Evolutionary conservation across 2,113 vertebrate species (phyloP), one percentile per base, ranked within the genome.

Genomic region (Mesoclemmys tuberculata): DNA sequence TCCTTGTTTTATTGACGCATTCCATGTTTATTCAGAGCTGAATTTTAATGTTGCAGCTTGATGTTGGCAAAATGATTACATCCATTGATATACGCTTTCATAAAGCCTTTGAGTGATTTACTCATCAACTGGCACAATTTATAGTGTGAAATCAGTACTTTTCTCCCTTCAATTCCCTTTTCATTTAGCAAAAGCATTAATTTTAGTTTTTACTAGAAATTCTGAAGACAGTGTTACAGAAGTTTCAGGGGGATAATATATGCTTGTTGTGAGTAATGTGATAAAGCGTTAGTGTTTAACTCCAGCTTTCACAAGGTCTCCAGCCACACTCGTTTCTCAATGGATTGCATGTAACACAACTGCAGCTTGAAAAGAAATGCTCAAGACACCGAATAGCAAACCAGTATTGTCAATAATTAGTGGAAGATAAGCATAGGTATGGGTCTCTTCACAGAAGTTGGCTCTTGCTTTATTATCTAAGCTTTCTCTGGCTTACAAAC

Each of bases 371-470:
- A 78, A 87, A 94, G 86, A 92, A 90, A 75, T 90, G 44, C 89
- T 94, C 86, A 84, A 94, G 35, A 74, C 84, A 54, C 80, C 80
- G 46, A 77, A 94, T 90, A 90, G 92, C 84, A 93, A 68, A 74
- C 87, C 52, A 46, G 77, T 93, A 92, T 80, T 90, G 82, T 87
- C 77, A 82, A 54, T 56, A 95, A 58, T 86, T 93, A 86, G 74
- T 84, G 83, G 80, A 86, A 94, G 93, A 93, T 84, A 92, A 94
- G 86, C 85, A 89, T 71, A 87, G 85, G n/a, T 64, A 90, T n/a
- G 35, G 74, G 85, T 94, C 78, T 95, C 92, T 96, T 91, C 91
- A 90, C 90, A 89, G 87, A 95, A 96, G n/a, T 89, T 82, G 71
- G 83, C 74, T 48, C 93, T 78, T 95, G 48, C 84, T 88, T 27